Evolutionary conservation across 1,140 invertebrate genomes (phyloP).

Genomic region (Zaprionus inermis): DNA sequence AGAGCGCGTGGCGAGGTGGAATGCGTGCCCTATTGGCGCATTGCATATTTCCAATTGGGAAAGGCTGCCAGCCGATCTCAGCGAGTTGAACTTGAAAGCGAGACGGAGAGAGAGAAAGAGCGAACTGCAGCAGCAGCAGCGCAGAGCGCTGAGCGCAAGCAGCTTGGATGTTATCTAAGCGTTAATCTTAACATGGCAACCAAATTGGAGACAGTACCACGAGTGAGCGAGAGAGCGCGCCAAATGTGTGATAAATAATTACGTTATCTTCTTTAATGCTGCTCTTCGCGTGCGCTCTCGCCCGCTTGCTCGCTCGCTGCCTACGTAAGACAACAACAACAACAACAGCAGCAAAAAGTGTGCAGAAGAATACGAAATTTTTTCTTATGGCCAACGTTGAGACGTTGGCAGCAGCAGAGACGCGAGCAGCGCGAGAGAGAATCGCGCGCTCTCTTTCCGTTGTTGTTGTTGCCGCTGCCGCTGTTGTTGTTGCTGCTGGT

Average conservation of each 20-base stretch:
- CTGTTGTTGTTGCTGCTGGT: conserved; percentile 31
- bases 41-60: conserved; percentile 25
- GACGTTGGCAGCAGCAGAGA: neutral
- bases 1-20: conserved; percentile 5
- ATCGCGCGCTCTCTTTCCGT: conserved; percentile 15
- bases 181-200: conserved; percentile 20
- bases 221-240: neutral
- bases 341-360: neutral
- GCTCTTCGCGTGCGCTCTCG: conserved; percentile 14
- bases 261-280: conserved; percentile 32
- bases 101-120: neutral
- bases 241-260: conserved; percentile 36
- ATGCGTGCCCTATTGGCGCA: conserved; percentile 37
- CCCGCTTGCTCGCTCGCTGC: conserved; percentile 12
- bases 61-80: neutral
- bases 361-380: conserved; percentile 9
- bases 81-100: conserved; percentile 3
- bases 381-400: neutral
- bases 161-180: conserved; percentile 27
- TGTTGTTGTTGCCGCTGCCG: conserved; percentile 20
- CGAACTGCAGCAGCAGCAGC: neutral
- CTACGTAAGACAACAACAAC: neutral
- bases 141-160: neutral
- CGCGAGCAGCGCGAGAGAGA: neutral
- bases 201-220: neutral